phyloP scores from a whole-genome alignment of 1,140 invertebrate genomes.

The Cotesia glomerata region DNA sequence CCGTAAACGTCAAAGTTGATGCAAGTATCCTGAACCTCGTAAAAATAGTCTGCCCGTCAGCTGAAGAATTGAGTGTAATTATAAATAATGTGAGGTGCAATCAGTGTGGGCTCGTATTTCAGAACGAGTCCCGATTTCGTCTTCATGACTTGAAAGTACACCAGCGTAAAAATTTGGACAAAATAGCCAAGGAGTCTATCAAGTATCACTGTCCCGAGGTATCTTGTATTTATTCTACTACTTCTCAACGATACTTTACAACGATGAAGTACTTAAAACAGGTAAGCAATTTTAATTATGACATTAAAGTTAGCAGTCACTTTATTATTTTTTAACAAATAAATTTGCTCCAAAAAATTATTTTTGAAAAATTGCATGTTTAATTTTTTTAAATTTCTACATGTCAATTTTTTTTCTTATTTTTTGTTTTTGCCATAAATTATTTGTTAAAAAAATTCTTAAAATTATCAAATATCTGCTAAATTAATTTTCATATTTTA shows the following conservation, averaged over 20 bases:
- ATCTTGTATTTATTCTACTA: constrained; percentile 54
- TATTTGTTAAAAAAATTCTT: no score
- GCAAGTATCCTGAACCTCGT: constrained; percentile 2
- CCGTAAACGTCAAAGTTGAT: neutral
- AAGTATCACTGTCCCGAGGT: constrained; percentile 58
- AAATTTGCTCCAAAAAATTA: no score
- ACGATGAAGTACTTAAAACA: constrained; percentile 62
- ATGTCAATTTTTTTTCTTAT: no score
- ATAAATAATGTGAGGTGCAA: constrained; percentile 55
- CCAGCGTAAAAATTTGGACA: constrained; percentile 50
- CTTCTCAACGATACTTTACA: constrained; percentile 52
- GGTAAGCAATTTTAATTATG: constrained; percentile 39
- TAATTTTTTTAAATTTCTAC: no score
- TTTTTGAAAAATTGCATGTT: no score
- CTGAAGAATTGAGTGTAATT: constrained; percentile 55
- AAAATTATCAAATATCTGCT: no score
- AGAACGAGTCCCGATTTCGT: constrained; percentile 51
- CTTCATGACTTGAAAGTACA: constrained; percentile 59
- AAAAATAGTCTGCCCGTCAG: constrained; percentile 53
- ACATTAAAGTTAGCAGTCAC: no score
- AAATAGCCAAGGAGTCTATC: constrained; percentile 46
- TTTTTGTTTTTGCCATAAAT: no score
- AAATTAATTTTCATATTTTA: no score
- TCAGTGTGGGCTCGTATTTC: constrained; percentile 53
- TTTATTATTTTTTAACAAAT: neutral